A percentile compares a stretch with the other conserved stretches of the same genome.
These are phyloP conservation scores for Bombylius major DNA, from an alignment of 2,888 invertebrate genomes.

Conservation along the genomic window DNA sequence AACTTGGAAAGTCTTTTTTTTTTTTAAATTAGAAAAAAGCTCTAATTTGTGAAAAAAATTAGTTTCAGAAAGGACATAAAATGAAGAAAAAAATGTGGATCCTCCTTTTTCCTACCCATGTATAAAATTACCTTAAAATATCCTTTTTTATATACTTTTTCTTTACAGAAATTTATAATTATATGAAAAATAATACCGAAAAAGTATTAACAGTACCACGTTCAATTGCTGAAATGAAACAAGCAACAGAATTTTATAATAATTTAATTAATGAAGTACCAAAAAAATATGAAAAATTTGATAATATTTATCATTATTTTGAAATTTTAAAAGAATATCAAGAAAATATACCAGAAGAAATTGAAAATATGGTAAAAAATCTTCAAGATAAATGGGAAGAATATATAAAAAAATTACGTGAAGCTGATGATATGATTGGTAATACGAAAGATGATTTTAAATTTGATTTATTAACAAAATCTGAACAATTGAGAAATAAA, in stretches of 20 bases:
- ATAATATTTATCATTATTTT: slow-evolving; percentile 63
- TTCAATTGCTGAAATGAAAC: slow-evolving; percentile 58
- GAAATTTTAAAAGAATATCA: slow-evolving; percentile 59
- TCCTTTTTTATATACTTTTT: neutral
- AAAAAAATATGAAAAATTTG: slow-evolving; percentile 55
- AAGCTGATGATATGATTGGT: slow-evolving; percentile 60
- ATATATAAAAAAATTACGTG: slow-evolving; percentile 54
- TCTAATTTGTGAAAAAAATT: too few species aligned
- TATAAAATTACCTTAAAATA: neutral
- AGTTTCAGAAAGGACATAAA: too few species aligned
- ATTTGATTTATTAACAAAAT: slow-evolving; percentile 53
- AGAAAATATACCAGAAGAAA: slow-evolving; percentile 44
- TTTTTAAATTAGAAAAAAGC: too few species aligned
- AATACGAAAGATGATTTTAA: slow-evolving; percentile 62
- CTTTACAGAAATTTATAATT: slow-evolving; percentile 43
- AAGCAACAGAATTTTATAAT: slow-evolving; percentile 54
- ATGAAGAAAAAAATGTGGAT: neutral
- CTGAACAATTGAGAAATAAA: slow-evolving; percentile 58
- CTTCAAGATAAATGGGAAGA: slow-evolving; percentile 45
- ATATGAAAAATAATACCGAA: slow-evolving; percentile 43
- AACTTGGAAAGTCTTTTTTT: too few species aligned
- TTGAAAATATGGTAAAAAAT: slow-evolving; percentile 21
- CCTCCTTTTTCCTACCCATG: neutral
- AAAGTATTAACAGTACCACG: slow-evolving; percentile 53
- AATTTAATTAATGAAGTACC: slow-evolving; percentile 51